Evolutionary conservation across 2,888 invertebrate genomes (phyloP).

Genomic region (Megaustenia siamemsis): DNA sequence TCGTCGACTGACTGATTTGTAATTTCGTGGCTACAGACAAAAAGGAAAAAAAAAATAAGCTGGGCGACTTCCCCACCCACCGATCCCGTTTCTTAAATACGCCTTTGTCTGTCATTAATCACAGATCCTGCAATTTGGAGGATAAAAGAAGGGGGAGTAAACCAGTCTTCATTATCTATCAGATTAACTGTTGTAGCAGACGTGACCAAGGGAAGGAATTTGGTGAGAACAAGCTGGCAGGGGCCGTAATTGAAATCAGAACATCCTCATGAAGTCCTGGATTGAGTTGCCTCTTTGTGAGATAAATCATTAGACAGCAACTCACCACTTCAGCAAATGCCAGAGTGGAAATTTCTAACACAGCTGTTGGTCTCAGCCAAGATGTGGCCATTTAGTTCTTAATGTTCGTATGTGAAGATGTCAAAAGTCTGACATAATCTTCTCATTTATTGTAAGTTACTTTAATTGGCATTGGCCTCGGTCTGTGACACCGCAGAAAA

Average conservation of each 20-base stretch:
- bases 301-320: background rate
- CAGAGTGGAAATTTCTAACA: too few relatives aligned
- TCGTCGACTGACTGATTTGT: too few relatives aligned
- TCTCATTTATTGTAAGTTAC: too few relatives aligned
- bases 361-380: too few relatives aligned
- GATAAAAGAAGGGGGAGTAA: background rate
- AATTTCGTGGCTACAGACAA: too few relatives aligned
- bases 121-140: slow-evolving; percentile 10
- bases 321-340: background rate
- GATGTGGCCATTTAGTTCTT: too few relatives aligned
- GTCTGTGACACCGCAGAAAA: too few relatives aligned
- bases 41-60: too few relatives aligned
- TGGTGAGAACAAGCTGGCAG: slow-evolving; percentile 18
- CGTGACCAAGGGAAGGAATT: slow-evolving; percentile 4
- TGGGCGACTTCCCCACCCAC: too few relatives aligned
- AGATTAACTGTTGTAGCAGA: slow-evolving; percentile 33
- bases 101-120: slow-evolving; percentile 13
- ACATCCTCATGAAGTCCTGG: background rate
- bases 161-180: slow-evolving; percentile 42
- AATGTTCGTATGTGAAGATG: too few relatives aligned
- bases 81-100: background rate
- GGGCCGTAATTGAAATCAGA: slow-evolving; percentile 31
- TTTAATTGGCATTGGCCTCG: too few relatives aligned
- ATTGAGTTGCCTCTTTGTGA: background rate
- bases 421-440: too few relatives aligned